Conservation (phyloP, 2,888 invertebrate genomes). For the Dolichopus griseipennis region DNA sequence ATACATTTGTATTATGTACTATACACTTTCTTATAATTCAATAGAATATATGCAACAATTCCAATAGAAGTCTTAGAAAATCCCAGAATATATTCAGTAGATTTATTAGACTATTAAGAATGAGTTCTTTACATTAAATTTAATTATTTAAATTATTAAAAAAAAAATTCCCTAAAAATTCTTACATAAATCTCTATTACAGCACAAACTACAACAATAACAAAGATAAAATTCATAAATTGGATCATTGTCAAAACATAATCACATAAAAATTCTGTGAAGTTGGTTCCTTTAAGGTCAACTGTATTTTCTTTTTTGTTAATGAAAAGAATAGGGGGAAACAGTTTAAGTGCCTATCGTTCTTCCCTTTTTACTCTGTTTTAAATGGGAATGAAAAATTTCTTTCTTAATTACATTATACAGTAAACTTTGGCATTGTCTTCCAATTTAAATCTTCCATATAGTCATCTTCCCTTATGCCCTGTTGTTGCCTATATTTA, state of each 20-base stretch:
- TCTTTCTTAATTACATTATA: background rate
- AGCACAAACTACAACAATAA: background rate
- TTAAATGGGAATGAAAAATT: background rate
- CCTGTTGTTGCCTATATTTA: no score
- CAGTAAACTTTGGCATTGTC: background rate
- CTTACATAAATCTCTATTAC: no score
- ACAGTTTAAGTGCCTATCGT: background rate
- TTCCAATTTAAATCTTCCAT: background rate
- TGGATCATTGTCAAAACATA: constrained; percentile 4
- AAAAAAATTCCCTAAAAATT: background rate
- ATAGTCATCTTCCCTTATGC: no score
- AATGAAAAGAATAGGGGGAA: no score
- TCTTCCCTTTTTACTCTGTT: background rate
- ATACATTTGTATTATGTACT: no score
- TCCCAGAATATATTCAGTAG: no score
- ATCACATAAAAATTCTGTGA: background rate
- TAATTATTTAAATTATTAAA: background rate
- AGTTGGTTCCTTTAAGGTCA: background rate
- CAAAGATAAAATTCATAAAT: background rate
- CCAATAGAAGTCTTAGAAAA: no score
- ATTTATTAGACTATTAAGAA: no score
- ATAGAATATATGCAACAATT: no score
- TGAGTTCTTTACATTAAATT: background rate
- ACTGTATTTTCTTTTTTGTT: background rate
- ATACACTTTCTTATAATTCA: no score